Evolutionary conservation across 2,888 invertebrate genomes (phyloP).

Genomic region (Temnothorax ravouxi): DNA sequence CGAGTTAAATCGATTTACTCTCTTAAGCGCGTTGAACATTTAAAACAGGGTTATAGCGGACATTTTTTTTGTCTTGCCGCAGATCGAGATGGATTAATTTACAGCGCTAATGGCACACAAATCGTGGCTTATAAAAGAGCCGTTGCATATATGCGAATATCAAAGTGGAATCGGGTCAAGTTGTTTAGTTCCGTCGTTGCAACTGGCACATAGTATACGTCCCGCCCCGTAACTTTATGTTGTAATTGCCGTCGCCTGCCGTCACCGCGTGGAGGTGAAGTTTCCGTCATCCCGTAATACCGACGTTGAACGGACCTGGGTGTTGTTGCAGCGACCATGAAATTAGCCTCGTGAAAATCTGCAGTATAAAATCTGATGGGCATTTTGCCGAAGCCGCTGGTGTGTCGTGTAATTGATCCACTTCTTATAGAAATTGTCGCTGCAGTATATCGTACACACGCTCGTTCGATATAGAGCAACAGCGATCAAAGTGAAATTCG

Average conservation of each 20-base stretch:
- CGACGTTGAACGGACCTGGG: conserved; percentile 11
- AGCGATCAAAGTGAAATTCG: conserved; percentile 24
- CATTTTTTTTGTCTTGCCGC: neutral
- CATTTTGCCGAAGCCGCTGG: conserved; percentile 25
- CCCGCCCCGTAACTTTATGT: conserved; percentile 58
- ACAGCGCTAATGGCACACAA: conserved; percentile 13
- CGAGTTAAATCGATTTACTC: conserved; percentile 38
- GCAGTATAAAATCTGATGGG: conserved; percentile 12
- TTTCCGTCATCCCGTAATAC: conserved; percentile 55
- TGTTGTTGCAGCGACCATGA: conserved; percentile 42
- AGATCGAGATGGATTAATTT: neutral
- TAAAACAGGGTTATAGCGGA: neutral
- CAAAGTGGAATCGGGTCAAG: conserved; percentile 60
- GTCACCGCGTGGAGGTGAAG: conserved; percentile 41
- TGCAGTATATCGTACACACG: neutral
- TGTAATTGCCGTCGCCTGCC: conserved; percentile 61
- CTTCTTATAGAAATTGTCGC: conserved; percentile 17
- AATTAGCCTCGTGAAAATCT: conserved; percentile 54
- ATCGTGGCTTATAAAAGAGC: conserved; percentile 43
- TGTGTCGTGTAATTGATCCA: conserved; percentile 34
- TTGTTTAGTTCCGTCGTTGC: conserved; percentile 47
- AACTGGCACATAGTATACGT: conserved; percentile 52
- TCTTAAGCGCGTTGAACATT: conserved; percentile 8
- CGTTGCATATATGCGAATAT: conserved; percentile 30
- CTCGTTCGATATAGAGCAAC: neutral